phyloP scores from a whole-genome alignment of 2,888 invertebrate species.

The Formica aserva region DNA sequence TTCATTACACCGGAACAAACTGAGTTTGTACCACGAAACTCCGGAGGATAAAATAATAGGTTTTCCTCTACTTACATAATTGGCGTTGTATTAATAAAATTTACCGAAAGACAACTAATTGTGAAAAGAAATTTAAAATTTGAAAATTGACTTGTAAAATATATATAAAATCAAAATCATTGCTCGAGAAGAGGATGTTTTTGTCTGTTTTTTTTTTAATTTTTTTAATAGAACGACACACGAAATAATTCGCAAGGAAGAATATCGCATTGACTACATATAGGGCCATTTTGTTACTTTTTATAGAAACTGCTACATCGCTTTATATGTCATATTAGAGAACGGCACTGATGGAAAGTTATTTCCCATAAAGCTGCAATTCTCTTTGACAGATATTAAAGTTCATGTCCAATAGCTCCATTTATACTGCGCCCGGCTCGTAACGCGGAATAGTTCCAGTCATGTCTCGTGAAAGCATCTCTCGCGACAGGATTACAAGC shows the following conservation, averaged over 20 bases:
- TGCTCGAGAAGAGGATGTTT: not conserved
- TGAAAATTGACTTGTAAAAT: too few species aligned
- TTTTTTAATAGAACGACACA: not conserved
- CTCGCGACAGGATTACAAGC: not conserved
- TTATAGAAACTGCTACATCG: constrained; percentile 26
- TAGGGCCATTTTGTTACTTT: not conserved
- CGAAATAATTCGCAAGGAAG: constrained; percentile 1
- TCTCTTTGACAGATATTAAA: constrained; percentile 48
- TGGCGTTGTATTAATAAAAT: not conserved
- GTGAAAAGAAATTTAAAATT: not conserved
- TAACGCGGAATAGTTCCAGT: constrained; percentile 14
- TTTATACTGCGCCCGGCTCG: constrained; percentile 1
- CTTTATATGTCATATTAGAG: constrained; percentile 38
- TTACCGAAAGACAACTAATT: not conserved
- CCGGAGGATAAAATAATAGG: not conserved
- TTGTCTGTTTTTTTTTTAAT: not conserved
- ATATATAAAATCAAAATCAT: not conserved
- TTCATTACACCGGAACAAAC: constrained; percentile 36
- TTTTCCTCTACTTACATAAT: not conserved
- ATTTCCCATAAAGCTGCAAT: constrained; percentile 49
- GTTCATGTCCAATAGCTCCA: constrained; percentile 34
- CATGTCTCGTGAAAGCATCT: not conserved
- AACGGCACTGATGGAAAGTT: constrained; percentile 39
- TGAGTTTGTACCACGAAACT: not conserved
- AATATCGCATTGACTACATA: not conserved